phyloP scores from a whole-genome alignment of 2,113 vertebrate species.

The Trachemys scripta region DNA sequence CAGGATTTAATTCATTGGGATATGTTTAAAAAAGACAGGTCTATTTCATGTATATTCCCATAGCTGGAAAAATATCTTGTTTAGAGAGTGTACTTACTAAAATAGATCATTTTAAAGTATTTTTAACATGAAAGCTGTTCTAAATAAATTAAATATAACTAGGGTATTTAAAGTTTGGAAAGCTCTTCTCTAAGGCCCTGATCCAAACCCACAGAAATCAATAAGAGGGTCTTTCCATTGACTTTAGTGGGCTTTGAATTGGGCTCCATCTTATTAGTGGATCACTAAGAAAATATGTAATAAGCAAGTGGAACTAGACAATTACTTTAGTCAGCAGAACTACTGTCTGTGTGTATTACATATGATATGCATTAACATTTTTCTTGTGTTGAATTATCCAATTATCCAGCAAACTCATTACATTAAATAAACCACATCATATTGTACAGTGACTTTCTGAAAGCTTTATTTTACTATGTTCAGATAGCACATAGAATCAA shows the following conservation, averaged over 20 bases:
- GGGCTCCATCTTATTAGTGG: conserved; percentile 2
- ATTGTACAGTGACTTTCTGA: not conserved
- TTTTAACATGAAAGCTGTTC: not conserved
- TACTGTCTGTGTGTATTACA: not conserved
- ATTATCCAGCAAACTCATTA: conserved; percentile 52
- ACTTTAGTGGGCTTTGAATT: not conserved
- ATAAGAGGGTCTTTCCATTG: not conserved
- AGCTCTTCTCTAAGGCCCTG: not conserved
- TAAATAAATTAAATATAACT: accelerated
- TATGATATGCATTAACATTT: conserved; percentile 39
- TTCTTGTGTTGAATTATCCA: conserved; percentile 39
- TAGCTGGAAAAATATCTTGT: not conserved
- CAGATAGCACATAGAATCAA: not conserved
- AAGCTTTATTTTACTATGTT: conserved; percentile 6
- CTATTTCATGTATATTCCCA: not conserved
- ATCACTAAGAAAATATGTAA: not conserved
- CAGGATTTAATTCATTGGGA: accelerated
- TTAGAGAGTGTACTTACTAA: not conserved
- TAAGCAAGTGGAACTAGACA: not conserved
- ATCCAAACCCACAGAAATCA: not conserved
- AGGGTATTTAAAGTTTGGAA: not conserved
- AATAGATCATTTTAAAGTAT: not conserved
- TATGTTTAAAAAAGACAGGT: not conserved
- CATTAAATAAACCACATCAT: conserved; percentile 58
- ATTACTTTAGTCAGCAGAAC: conserved; percentile 6